Base-by-base conservation (phyloP, 2,113 vertebrate species). In the Phodopus roborovskii region DNA sequence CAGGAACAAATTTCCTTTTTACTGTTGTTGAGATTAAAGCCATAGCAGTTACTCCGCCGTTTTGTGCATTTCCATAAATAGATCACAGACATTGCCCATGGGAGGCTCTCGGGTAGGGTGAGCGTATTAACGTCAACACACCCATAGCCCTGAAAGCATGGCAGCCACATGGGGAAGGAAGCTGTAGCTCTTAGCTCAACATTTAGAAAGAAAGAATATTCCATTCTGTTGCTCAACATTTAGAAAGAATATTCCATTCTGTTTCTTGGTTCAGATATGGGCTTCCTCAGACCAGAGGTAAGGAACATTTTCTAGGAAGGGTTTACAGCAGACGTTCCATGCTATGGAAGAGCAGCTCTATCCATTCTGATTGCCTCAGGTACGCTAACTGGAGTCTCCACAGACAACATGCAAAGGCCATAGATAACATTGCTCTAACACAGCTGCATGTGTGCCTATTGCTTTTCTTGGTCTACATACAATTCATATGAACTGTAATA, bases 341-440 rank as follows among this genome's bases (percentile, higher is more conserved):
- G 42, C 19, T 20, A 24, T 3, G 5, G 8, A 5, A 7, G 88
- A 3, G 82, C 62, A 56, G 11, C 7, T 93, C 2, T 94, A 33
- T 64, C 45, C 20, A n/a, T n/a, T n/a, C n/a, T 4, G 62, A 33
- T 0, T 0, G 4, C 15, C 24, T 78, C 26, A 22, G 30, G n/a
- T 39, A 5, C 42, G 58, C 9, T 28, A 62, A 19, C 60, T 39
- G 71, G 53, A 66, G 30, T 53, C n/a, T 64, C 33, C 24, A 62
- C 8, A 58, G 50, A 26, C 0, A 9, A 60, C 7, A n/a, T 0
- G 0, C 24, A 78, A 58, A 79, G n/a, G 3, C 58, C 1, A 1
- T 45, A 45, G 45, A 4, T 58, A 85, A 4, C 71, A 58, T 42
- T 64, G 7, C 16, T 60, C 33, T 33, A 45, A 53, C 68, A 66